A percentile compares a stretch with the other conserved stretches of the same genome.
These are phyloP conservation scores for Sciaenops ocellatus DNA, from an alignment of 2,797 vertebrate species.

Conservation along the genomic window DNA sequence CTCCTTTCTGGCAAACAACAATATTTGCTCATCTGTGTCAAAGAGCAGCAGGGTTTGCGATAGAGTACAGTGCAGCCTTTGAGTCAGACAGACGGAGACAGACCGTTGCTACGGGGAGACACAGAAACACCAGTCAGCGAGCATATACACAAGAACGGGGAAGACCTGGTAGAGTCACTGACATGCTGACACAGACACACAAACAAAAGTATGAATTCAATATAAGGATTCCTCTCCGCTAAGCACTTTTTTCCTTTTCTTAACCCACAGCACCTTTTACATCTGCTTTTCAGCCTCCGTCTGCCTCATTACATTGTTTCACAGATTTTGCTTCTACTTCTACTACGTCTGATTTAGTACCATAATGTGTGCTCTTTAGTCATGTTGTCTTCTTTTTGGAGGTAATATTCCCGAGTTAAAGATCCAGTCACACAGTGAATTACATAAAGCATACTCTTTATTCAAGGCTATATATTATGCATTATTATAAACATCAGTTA, in stretches of 20 bases:
- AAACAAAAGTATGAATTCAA: conserved; percentile 46
- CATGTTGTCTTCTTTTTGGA: neutral
- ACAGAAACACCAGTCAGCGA: conserved; percentile 38
- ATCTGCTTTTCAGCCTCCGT: neutral
- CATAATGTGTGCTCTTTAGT: conserved; percentile 3
- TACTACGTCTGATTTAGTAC: conserved; percentile 26
- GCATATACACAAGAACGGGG: conserved; percentile 40
- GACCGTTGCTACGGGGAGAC: conserved; percentile 48
- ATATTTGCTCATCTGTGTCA: conserved; percentile 84
- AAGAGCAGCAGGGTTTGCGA: conserved; percentile 75
- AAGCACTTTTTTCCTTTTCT: conserved; percentile 5
- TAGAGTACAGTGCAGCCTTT: conserved; percentile 78
- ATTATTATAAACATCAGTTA: conserved; percentile 71
- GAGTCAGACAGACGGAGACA: conserved; percentile 60
- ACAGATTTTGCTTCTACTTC: conserved; percentile 8
- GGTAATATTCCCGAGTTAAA: conserved; percentile 7
- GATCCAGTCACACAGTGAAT: conserved; percentile 46
- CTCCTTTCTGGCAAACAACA: conserved; percentile 77
- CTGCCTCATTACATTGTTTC: conserved; percentile 2
- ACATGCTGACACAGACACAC: conserved; percentile 61
- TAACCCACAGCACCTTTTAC: neutral
- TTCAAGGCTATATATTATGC: conserved; percentile 76
- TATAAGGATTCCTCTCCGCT: conserved; percentile 13
- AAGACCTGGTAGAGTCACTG: conserved; percentile 51
- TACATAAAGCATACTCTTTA: conserved; percentile 78